These are phyloP conservation scores for Alosa alosa DNA, from an alignment of 2,113 vertebrate species.

Conservation along the genomic window DNA sequence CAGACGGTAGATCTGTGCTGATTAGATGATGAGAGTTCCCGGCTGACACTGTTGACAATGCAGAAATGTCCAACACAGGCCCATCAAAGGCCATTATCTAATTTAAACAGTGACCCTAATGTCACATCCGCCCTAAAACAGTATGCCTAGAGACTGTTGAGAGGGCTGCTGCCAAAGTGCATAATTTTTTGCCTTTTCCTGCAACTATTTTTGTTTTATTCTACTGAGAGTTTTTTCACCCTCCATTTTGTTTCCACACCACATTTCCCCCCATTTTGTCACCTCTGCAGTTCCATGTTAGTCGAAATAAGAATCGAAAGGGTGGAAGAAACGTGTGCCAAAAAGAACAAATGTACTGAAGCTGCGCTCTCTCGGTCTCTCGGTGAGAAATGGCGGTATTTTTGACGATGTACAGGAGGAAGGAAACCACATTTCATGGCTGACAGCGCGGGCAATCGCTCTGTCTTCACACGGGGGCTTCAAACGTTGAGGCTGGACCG, in stretches of 20 bases:
- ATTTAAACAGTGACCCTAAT: conserved; percentile 8
- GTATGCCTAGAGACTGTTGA: neutral
- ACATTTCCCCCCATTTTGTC: no score
- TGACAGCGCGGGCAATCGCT: neutral
- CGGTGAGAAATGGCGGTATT: neutral
- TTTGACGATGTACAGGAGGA: neutral
- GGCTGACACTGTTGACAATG: neutral
- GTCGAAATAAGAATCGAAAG: no score
- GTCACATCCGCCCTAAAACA: neutral
- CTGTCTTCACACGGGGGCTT: neutral
- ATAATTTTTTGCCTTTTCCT: neutral
- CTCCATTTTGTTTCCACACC: neutral
- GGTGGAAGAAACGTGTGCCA: no score
- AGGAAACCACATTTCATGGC: conserved; percentile 10
- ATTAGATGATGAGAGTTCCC: conserved; percentile 7
- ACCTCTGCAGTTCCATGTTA: no score
- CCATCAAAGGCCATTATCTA: conserved; percentile 1
- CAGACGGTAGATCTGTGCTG: neutral
- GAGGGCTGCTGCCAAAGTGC: neutral
- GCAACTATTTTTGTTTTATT: neutral
- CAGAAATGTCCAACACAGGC: neutral
- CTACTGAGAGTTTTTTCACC: neutral
- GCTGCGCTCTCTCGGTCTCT: no score
- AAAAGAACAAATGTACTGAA: no score
- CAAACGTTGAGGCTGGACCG: neutral